phyloP scores from a whole-genome alignment of 2,888 invertebrate genomes.

The Scelioninae gen. 2 region DNA sequence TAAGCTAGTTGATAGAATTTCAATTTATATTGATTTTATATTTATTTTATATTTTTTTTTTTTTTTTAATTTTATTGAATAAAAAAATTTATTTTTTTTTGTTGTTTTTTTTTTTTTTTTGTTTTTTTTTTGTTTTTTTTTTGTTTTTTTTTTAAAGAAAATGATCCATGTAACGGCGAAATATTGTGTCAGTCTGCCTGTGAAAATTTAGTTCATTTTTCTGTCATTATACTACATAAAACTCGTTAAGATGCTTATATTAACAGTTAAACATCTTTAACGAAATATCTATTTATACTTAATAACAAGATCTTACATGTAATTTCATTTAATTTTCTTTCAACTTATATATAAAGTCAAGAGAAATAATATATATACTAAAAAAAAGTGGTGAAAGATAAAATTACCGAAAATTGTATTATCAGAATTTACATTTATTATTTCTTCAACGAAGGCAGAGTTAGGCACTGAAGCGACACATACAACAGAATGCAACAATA shows the following conservation, averaged over 20 bases:
- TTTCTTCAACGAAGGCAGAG: conserved; percentile 48
- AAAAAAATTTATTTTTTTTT: conserved; percentile 53
- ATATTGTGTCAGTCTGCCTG: conserved; percentile 55
- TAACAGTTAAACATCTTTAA: conserved; percentile 42
- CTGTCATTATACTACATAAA: conserved; percentile 32
- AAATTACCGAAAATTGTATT: neutral
- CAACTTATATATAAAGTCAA: no score
- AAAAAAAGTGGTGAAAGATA: conserved; percentile 5
- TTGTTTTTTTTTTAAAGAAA: conserved; percentile 29
- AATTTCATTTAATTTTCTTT: conserved; percentile 5
- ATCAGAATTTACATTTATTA: neutral
- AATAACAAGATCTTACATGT: conserved; percentile 50
- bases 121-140: neutral
- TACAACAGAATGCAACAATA: conserved; percentile 60
- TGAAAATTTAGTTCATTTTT: conserved; percentile 10
- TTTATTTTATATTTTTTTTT: no score
- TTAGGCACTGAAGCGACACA: conserved; percentile 59
- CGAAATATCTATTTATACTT: conserved; percentile 44
- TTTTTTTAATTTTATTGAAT: conserved; percentile 30
- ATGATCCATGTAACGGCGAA: conserved; percentile 40
- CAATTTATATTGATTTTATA: no score
- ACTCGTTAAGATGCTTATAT: conserved; percentile 27
- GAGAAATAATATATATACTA: no score
- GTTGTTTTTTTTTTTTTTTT: no score
- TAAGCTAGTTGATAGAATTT: no score